These are phyloP conservation scores for Alentia gelatinosa DNA, from an alignment of 2,888 invertebrate species.

Conservation along the genomic window DNA sequence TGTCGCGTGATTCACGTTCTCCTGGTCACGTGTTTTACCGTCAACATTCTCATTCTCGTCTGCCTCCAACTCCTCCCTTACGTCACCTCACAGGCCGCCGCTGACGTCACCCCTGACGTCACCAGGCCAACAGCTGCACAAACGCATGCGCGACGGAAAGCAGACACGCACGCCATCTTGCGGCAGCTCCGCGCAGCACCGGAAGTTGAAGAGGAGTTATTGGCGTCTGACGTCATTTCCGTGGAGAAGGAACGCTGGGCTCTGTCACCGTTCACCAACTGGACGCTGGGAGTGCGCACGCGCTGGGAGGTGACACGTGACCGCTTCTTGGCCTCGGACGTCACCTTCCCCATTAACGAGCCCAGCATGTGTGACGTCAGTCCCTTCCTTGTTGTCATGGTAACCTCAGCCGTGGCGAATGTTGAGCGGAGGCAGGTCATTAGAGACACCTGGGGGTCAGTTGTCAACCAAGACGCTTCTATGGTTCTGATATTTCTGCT, in stretches of 20 bases:
- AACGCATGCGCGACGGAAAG: not conserved
- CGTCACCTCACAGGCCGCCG: not conserved
- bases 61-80: not conserved
- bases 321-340: not conserved
- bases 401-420: constrained; percentile 30
- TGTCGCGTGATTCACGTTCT: not conserved
- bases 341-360: constrained; percentile 11
- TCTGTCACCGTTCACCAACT: not conserved
- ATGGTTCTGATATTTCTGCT: constrained; percentile 1
- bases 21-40: constrained; percentile 19
- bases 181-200: not conserved
- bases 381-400: constrained; percentile 39
- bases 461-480: not conserved
- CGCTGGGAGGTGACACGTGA: not conserved
- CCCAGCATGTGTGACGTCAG: not conserved
- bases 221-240: not conserved
- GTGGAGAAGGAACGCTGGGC: not conserved
- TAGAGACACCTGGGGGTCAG: constrained; percentile 51
- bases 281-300: not conserved
- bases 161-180: not conserved
- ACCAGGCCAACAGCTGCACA: not conserved
- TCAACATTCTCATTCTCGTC: not conserved
- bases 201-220: not conserved
- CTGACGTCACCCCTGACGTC: not conserved
- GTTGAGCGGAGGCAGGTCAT: constrained; percentile 29